Base-by-base conservation (phyloP, 37 sponge, comb jelly and placozoan species). In the Petrosia ficiformis region DNA sequence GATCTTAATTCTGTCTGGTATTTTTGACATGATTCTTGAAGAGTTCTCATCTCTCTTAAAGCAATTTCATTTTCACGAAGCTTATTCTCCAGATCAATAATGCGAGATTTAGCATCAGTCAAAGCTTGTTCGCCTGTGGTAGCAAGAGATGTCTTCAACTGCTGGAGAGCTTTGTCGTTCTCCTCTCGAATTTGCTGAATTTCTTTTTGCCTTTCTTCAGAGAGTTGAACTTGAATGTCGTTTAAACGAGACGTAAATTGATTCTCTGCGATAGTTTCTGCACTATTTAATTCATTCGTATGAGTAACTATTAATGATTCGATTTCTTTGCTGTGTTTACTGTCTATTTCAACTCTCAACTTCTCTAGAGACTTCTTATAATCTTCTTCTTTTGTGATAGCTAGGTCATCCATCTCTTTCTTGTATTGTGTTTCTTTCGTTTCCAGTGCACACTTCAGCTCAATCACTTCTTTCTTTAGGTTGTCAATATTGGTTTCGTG, bases 1-100 rank as follows among this genome's bases (percentile, higher is more conserved):
- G 77, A 36, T 44, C 63, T 70, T 22, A 81, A 22, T 34, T 72
- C 43, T 52, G 54, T 70, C 42, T 86, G 60, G 22, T 26, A 72
- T 19, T 44, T 56, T 33, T 63, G 40, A 64, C 41, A 59, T 32
- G 85, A 48, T 37, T 74, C 71, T 31, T 59, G 31, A 0, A 80
- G 77, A 31, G 64, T 67, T 14, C 39, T 4, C 19, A 67, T 67
- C 4, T 72, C 82, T 5, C 52, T 36, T 24, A 42, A 0, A 33
- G 36, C 29, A 1, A 65, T 37, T 30, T 82, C 63, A 25, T 44
- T 2, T 29, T 86, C 83, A 42, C 78, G 60, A 0, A 67, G 28
- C 4, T 77, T 71, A 0, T 59, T 66, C 30, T 83, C 59, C 0
- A 83, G 34, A 8, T 57, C 54, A 22, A 26, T 31, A 16, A 70